Base-by-base conservation (phyloP, 2,797 vertebrate genomes). In the Coreius guichenoti region DNA sequence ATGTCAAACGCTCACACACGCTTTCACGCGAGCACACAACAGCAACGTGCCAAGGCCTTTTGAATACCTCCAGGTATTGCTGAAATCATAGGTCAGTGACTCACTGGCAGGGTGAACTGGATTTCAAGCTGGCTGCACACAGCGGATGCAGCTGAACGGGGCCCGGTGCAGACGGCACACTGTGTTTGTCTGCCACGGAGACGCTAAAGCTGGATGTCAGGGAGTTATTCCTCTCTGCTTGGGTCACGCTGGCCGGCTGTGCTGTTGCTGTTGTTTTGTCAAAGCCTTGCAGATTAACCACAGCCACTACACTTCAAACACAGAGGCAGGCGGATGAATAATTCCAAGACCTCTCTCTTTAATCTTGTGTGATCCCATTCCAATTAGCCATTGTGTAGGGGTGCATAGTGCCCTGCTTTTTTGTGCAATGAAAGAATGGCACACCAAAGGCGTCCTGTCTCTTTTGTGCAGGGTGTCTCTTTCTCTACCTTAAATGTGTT, bases 1-100 rank as follows among this genome's bases (percentile, higher is more conserved):
- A 87, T 88, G 80, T 85, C 89, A 88, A 58, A 88, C 88, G 33
- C 67, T 88, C 89, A 79, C 85, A 86, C 47, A 84, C 90, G 91
- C 82, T 33, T 67, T 75, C 56, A 83, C 76, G 68, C 76, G 45
- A 78, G 47, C 69, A 74, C 73, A 85, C 81, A 90, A 92, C 91
- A 91, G 88, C 89, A 85, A 85, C 80, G 87, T 81, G 87, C 92
- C 90, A 84, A 90, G 89, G 89, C 89, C 89, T 91, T 93, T 90
- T 90, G 88, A 93, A 92, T 93, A 91, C 87, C 94, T 91, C 83
- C 88, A 93, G 92, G 93, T 94, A 90, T 90, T 74, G 83, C 86
- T 92, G 91, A 92, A 94, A 93, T 92, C 93, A 92, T 92, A 93
- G 93, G 93, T 95, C 94, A 94, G 91, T 88, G 91, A 89, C 90